Evolutionary conservation across 2,113 vertebrate genomes (phyloP).

Genomic region (Spheniscus mendiculus): DNA sequence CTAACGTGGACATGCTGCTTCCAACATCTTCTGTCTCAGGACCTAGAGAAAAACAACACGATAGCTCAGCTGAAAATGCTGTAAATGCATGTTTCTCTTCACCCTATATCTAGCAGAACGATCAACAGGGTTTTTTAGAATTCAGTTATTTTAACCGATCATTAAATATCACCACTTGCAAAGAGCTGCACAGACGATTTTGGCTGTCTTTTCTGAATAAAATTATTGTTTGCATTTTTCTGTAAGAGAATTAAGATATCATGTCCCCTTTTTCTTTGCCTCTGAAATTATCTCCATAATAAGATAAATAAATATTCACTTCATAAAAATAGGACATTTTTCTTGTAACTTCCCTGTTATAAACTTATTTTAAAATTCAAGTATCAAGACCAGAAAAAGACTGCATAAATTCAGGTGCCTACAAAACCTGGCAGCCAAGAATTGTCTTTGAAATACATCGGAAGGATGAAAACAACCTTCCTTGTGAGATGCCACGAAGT

Average conservation of each 20-base stretch:
- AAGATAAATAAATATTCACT: too few species aligned
- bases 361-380: not conserved
- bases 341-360: not conserved
- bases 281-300: not conserved
- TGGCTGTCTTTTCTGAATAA: not conserved
- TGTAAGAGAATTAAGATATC: not conserved
- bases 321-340: not conserved
- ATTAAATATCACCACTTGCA: not conserved
- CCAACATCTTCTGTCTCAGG: conserved; percentile 87
- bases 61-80: not conserved
- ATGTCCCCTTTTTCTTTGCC: not conserved
- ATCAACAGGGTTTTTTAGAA: too few species aligned
- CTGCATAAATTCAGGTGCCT: not conserved
- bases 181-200: not conserved
- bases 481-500: not conserved
- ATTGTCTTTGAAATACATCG: not conserved
- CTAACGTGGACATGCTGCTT: conserved; percentile 89
- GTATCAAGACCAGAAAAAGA: not conserved
- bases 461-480: not conserved
- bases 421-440: not conserved
- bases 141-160: not conserved
- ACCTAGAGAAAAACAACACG: conserved; percentile 54
- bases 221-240: not conserved
- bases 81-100: not conserved
- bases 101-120: not conserved